Evolutionary conservation across 2,797 vertebrate species (phyloP), one percentile per base, ranked within the genome.

Genomic region (Sebastes taczanowskii): DNA sequence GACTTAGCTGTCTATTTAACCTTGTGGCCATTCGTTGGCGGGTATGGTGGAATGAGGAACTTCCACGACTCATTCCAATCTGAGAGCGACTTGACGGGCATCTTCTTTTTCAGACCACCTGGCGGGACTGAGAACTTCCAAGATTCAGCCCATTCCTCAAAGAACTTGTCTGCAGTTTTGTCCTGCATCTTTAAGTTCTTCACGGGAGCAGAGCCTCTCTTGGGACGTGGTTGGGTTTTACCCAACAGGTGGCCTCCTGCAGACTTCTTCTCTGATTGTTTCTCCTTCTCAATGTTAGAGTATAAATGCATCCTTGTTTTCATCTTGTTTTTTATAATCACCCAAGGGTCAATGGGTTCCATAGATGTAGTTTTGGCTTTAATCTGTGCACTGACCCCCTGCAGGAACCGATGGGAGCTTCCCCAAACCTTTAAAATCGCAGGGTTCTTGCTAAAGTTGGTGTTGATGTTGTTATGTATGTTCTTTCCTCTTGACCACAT

Each of bases 21-120:
- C 16, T 80, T 91, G 2, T 35, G 38, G 35, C 27, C 62, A 1
- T 79, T 87, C 30, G 34, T 49, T 2, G 8, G 16, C 13, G 66
- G 74, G 42, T 91, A 86, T 0, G 4, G 53, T 16, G 82, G 87
- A 67, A 93, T 3, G 8, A 92, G 86, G 52, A 88, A 90, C 78
- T 90, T 92, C 93, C 93, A 94, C 2, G 93, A 89, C 4, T 89
- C 84, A 11, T 61, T 29, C 93, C 93, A 94, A 16, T 85, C 85
- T 52, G 52, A 74, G 16, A 71, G 65, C 0, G 63, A 53, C 49
- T 66, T 87, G 1, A 74, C 14, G 0, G 25, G 7, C 10, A 38
- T 78, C 9, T 81, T 59, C 30, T 82, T 88, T 72, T 80, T 90
- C 38, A 71, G 22, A 22, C 7, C 58, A 38, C 7, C 38, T 4